Base-by-base conservation (phyloP, 2,888 invertebrate genomes). In the Asteroscopus sphinx region DNA sequence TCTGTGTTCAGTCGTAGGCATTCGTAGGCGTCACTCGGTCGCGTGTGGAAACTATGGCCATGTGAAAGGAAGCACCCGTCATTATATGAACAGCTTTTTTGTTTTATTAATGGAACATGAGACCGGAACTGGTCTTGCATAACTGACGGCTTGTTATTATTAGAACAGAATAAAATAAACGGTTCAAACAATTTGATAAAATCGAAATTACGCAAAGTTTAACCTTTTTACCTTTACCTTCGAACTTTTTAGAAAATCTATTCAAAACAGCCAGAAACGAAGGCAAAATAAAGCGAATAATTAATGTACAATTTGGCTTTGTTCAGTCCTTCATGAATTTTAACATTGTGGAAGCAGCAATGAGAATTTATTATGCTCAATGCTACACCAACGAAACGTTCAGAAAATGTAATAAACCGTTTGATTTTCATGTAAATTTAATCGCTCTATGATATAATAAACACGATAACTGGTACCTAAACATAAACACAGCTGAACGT, bases 21-120 rank as follows among this genome's bases (percentile, higher is more conserved):
- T 68, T 21, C 5, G 21, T 6, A 4, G 21, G 21, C 6, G 5
- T 1, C 21, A 6, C 5, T 6, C 21, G 21, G 21, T 6, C 46
- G 64, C 49, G 56, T 44, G 65, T 44, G 35, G 39, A 62, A 47
- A 33, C 17, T 35, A 21, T 17, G 16, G 25, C 26, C 44, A 44
- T 40, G 39, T 44, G 51, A 64, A 49, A 68, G 48, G 65, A 67
- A 67, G 47, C 15, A 41, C 33, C 36, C 13, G 40, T 40, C 52
- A 52, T 48, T 52, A 45, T 52, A 69, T 33, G 44, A 49, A 63
- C 45, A 49, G 16, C 39, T 64, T 64, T 54, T 52, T 45, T 39
- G 56, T 64, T 41, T 52, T 40, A 47, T 48, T 40, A 33, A 63
- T 33, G 26, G 8, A 15, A 47, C 35, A 63, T 33, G 26, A 7